Percentiles rank a stretch among this genome's conserved stretches.
These are phyloP conservation scores for Hyperoplus immaculatus DNA, from an alignment of 2,797 vertebrate genomes.

Conservation along the genomic window DNA sequence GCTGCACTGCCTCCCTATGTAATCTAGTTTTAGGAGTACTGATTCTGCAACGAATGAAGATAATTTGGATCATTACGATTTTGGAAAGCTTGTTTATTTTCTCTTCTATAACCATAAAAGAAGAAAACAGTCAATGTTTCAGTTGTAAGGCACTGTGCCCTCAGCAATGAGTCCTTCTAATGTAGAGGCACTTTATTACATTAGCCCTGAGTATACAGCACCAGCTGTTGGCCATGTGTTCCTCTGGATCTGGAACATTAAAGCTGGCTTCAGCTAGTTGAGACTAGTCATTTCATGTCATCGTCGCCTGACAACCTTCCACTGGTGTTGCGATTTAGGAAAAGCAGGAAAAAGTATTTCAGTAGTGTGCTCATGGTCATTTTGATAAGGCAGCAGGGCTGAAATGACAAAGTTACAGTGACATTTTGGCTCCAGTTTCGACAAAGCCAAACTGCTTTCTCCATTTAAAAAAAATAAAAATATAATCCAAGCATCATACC, in stretches of 20 bases:
- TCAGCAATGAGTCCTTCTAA: slow-evolving; percentile 40
- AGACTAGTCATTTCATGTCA: slow-evolving; percentile 27
- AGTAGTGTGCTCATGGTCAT: slow-evolving; percentile 3
- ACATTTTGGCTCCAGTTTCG: slow-evolving; percentile 50
- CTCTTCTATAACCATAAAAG: background rate
- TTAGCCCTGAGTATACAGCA: slow-evolving; percentile 58
- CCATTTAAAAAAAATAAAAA: background rate
- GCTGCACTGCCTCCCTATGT: background rate
- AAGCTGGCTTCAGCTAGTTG: slow-evolving; percentile 56
- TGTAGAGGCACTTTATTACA: slow-evolving; percentile 56
- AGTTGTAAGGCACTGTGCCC: slow-evolving; percentile 33
- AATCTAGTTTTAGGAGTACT: background rate
- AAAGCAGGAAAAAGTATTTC: background rate
- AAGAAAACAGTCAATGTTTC: slow-evolving; percentile 36
- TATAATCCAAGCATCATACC: background rate
- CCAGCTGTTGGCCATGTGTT: slow-evolving; percentile 59
- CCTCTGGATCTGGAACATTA: slow-evolving; percentile 35
- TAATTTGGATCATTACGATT: background rate
- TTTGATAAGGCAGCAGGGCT: slow-evolving; percentile 38
- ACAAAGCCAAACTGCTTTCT: background rate
- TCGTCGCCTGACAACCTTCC: background rate
- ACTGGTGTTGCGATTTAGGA: slow-evolving; percentile 7
- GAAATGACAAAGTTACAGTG: slow-evolving; percentile 43
- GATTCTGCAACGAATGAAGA: background rate
- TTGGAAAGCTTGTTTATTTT: background rate